A percentile compares a stretch with the other conserved stretches of the same genome.
Conservation (phyloP, 2,888 invertebrate species). For the Cataglyphis albicans region DNA sequence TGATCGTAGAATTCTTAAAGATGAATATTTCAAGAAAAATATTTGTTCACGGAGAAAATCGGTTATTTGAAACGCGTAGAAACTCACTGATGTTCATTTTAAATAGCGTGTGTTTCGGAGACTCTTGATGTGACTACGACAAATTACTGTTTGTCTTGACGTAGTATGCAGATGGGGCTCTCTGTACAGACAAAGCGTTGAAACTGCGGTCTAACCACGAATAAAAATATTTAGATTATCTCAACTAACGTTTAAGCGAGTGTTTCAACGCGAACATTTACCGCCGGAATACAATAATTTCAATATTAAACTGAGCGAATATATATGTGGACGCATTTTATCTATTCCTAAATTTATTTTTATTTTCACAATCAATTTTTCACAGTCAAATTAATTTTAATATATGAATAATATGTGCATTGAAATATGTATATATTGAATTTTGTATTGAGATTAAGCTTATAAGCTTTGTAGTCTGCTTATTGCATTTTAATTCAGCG, state of each 20-base stretch:
- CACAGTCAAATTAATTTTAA: background rate
- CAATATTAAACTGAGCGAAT: background rate
- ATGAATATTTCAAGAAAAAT: background rate
- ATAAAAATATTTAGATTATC: slow-evolving; percentile 24
- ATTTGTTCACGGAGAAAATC: background rate
- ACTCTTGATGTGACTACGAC: slow-evolving; percentile 27
- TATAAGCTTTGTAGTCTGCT: background rate
- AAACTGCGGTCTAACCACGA: slow-evolving; percentile 9
- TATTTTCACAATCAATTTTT: background rate
- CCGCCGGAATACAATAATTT: background rate
- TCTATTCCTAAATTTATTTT: background rate
- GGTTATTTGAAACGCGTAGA: slow-evolving; percentile 15
- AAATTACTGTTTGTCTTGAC: slow-evolving; percentile 39
- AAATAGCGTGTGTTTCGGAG: slow-evolving; percentile 20
- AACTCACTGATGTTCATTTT: slow-evolving; percentile 21
- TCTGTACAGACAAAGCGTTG: slow-evolving; percentile 14
- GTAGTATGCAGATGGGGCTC: slow-evolving; percentile 29
- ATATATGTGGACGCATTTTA: background rate
- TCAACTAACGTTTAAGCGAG: slow-evolving; percentile 1
- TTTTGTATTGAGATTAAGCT: background rate
- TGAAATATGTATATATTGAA: background rate
- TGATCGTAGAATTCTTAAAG: background rate
- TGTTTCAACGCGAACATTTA: background rate
- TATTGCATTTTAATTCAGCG: background rate
- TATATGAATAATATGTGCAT: background rate